Conservation (phyloP, 2,888 invertebrate genomes). For the Acanthopleura granulata region DNA sequence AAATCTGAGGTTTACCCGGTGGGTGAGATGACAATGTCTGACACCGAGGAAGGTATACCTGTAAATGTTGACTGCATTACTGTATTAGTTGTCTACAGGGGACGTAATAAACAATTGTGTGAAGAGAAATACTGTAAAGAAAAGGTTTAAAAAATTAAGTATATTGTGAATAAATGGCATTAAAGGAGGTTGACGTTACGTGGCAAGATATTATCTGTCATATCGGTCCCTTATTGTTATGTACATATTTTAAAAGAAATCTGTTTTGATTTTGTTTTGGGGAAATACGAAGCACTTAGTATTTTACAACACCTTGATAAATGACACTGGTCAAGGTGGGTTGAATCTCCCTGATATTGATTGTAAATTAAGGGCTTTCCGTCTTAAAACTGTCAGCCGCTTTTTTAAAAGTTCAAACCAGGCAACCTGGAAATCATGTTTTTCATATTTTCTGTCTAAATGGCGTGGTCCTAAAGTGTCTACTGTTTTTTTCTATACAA, state of each 20-base stretch:
- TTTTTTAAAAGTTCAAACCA: not conserved
- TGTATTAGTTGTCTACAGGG: not conserved
- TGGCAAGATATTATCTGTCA: not conserved
- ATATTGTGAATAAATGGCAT: not conserved
- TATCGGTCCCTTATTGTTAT: not conserved
- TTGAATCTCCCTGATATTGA: not conserved
- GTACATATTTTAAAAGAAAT: not conserved
- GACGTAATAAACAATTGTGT: not conserved
- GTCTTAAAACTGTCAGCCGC: not conserved
- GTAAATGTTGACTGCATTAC: not conserved
- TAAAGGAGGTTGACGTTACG: not conserved
- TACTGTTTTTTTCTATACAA: not conserved
- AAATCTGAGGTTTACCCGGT: conserved; percentile 5
- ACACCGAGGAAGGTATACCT: not conserved
- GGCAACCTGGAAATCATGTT: not conserved
- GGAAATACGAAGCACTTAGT: not conserved
- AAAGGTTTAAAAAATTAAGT: not conserved
- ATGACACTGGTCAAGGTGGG: not conserved
- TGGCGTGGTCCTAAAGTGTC: not conserved
- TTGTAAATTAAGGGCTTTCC: not conserved
- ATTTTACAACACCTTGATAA: not conserved
- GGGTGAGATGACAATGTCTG: not conserved
- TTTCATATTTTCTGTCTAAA: not conserved
- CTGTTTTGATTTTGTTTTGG: not conserved
- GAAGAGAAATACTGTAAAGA: not conserved